Evolutionary conservation across 2,888 invertebrate genomes (phyloP).

Genomic region (Argynnis bischoffii): DNA sequence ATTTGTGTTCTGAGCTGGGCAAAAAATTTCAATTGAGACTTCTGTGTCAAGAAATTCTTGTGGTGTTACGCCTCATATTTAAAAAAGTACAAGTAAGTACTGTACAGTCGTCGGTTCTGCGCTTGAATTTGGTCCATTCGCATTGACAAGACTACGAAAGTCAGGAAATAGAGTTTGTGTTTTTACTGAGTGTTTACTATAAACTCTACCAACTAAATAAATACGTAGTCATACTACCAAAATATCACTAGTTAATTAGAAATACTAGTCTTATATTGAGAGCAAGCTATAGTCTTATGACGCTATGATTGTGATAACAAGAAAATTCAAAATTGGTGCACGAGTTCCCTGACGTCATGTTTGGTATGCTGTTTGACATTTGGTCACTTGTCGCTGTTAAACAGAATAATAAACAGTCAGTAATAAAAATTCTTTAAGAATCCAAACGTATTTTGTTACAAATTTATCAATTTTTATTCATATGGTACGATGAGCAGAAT

Average conservation of each 20-base stretch:
- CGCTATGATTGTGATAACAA: conserved; percentile 23
- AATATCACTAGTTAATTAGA: background rate
- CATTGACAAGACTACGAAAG: no score
- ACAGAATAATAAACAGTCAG: conserved; percentile 41
- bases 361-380: conserved; percentile 23
- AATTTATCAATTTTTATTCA: conserved; percentile 40
- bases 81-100: no score
- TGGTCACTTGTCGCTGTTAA: conserved; percentile 25
- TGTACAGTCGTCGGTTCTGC: no score
- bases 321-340: conserved; percentile 26
- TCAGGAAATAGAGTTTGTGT: no score
- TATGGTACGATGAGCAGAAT: conserved; percentile 36
- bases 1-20: no score
- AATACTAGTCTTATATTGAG: background rate
- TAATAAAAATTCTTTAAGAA: conserved; percentile 42
- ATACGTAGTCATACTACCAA: background rate
- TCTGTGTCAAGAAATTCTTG: no score
- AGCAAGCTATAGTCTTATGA: conserved; percentile 11
- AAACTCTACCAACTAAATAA: no score
- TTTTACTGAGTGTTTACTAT: no score
- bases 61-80: no score
- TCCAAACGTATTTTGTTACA: conserved; percentile 42
- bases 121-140: no score
- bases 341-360: conserved; percentile 27
- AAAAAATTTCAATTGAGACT: no score